Base-by-base conservation (phyloP, 2,797 vertebrate genomes). In the Notolepis coatsorum region DNA sequence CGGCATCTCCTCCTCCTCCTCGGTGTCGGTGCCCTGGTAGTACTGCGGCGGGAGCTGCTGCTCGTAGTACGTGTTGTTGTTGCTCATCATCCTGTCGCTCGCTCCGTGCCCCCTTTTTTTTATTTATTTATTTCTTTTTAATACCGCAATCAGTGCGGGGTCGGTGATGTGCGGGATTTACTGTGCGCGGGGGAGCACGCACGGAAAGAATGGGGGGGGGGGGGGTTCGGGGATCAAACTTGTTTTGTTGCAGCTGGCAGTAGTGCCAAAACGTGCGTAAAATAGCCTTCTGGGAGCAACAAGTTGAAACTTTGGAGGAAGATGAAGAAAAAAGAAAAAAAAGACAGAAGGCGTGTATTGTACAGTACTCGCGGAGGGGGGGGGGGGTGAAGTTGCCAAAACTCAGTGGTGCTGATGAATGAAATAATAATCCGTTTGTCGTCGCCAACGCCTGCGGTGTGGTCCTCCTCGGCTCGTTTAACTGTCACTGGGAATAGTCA, bases 1-100 rank as follows among this genome's bases (percentile, higher is more conserved):
- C 18, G 96, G 96, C 92, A 98, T 95, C 90, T 97, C 96, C 88
- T 97, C 96, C 65, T 91, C 90, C 62, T 86, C 79, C 33, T 88
- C 59, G 81, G 75, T 74, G 80, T 75, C 77, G 63, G 89, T 81
- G 77, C 85, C 81, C 85, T 82, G 88, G 81, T 88, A 92, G 86
- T 84, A 90, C 51, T 84, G 88, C 60, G 80, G 77, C 60, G 74
- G 82, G 71, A 73, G 85, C 85, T 82, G 91, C 70, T 86, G 87
- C 60, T 96, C 94, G 68, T 91, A 80, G 88, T 90, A 94, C 68
- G 88, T 73, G 78, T 93, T 91, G 78, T 93, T 91, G 87, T 84
- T 94, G 80, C 91, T 95, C 93, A 95, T 95, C 87, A 90, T 92
- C n/a, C n/a, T n/a, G 85, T 65, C 84, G 76, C 74, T 65, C 37